Percentiles rank a stretch among this genome's conserved stretches.
phyloP scores from a whole-genome alignment of 2,888 invertebrate species.

The Eucriotettix oculatus region DNA sequence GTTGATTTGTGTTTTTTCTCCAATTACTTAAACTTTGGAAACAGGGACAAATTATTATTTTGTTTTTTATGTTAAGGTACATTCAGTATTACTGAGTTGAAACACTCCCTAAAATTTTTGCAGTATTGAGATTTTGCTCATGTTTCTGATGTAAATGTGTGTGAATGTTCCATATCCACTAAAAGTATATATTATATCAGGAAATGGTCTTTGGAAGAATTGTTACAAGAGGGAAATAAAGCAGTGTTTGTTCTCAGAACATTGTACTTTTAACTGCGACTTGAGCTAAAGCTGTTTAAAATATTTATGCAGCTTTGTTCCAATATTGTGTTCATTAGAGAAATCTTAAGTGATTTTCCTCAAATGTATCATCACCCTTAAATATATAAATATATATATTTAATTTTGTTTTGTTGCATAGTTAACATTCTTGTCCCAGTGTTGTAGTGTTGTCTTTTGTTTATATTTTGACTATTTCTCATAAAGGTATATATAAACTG shows the following conservation, averaged over 20 bases:
- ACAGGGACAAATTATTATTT: slow-evolving; percentile 4
- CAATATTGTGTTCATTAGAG: slow-evolving; percentile 9
- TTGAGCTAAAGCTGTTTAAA: slow-evolving; percentile 2
- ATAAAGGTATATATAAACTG: too few species aligned
- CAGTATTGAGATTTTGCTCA: slow-evolving; percentile 7
- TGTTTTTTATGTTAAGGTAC: neutral
- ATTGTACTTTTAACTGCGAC: neutral
- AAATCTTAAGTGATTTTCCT: slow-evolving; percentile 1
- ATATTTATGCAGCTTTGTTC: slow-evolving; percentile 9
- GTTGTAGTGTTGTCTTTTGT: neutral
- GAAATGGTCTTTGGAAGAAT: neutral
- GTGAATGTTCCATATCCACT: slow-evolving; percentile 8
- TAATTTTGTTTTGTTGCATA: neutral
- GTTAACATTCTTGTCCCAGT: neutral
- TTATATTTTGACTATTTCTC: neutral
- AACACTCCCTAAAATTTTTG: slow-evolving; percentile 1
- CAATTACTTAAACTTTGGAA: slow-evolving; percentile 1
- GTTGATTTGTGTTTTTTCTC: neutral
- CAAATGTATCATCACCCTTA: neutral
- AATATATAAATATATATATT: neutral
- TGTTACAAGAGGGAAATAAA: slow-evolving; percentile 2
- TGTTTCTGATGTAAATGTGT: slow-evolving; percentile 8
- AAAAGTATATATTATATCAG: neutral
- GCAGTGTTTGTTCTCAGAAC: neutral
- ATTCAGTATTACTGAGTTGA: neutral